Evolutionary conservation across 2,113 vertebrate genomes (phyloP).

Genomic region (Montifringilla adamsi): DNA sequence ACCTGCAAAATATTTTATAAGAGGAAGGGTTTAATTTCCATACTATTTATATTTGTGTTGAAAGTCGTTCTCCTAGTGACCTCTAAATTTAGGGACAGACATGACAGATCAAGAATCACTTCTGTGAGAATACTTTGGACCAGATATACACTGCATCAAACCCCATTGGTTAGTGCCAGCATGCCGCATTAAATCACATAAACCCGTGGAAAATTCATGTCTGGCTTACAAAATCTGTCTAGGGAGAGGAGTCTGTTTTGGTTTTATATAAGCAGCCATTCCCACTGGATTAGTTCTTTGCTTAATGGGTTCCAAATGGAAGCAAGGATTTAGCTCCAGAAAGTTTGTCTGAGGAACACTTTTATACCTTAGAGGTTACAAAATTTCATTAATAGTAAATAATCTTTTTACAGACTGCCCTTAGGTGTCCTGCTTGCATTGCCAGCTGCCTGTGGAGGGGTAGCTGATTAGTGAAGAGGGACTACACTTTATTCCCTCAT

Average conservation of each 20-base stretch:
- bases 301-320: neutral
- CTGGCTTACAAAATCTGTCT: conserved; percentile 8
- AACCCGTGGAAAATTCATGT: neutral
- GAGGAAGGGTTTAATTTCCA: neutral
- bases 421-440: neutral
- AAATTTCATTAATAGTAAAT: conserved; percentile 11
- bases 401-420: neutral
- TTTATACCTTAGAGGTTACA: neutral
- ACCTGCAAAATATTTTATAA: neutral
- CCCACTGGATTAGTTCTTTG: neutral
- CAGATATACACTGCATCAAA: neutral
- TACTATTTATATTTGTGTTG: neutral
- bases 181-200: neutral
- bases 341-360: neutral
- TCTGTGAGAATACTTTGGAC: neutral
- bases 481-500: neutral
- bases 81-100: neutral
- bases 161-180: neutral
- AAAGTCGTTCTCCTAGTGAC: neutral
- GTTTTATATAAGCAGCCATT: neutral
- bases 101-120: neutral
- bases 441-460: neutral
- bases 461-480: neutral
- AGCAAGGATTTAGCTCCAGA: neutral
- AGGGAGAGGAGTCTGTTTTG: neutral